Percentiles rank a stretch among this genome's conserved stretches.
Evolutionary conservation across 2,888 invertebrate species (phyloP).

Genomic region (Amiota mariae): DNA sequence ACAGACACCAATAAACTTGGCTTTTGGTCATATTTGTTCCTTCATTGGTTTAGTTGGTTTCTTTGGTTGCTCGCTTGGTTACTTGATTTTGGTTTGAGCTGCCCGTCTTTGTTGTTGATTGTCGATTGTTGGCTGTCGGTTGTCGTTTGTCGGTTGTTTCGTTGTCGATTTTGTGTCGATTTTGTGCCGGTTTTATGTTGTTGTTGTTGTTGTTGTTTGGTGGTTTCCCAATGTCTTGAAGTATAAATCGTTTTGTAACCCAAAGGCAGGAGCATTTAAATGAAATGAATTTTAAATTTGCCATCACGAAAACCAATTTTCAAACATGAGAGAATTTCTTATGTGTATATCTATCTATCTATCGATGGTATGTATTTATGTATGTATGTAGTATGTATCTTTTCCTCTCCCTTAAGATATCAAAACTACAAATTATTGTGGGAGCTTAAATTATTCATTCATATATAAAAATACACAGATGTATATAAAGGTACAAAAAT

Average conservation of each 20-base stretch:
- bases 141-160: slow-evolving; percentile 33
- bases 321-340: slow-evolving; percentile 27
- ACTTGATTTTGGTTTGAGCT: slow-evolving; percentile 30
- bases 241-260: slow-evolving; percentile 34
- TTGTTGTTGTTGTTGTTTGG: slow-evolving; percentile 16
- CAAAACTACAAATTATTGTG: slow-evolving; percentile 45
- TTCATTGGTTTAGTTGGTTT: background rate
- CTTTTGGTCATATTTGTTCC: background rate
- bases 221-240: slow-evolving; percentile 18
- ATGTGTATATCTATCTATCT: no score
- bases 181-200: no score
- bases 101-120: slow-evolving; percentile 19
- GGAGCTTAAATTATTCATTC: slow-evolving; percentile 9
- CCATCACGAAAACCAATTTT: slow-evolving; percentile 64
- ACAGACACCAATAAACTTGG: no score
- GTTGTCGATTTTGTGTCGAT: background rate
- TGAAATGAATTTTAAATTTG: slow-evolving; percentile 50
- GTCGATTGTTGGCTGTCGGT: slow-evolving; percentile 52
- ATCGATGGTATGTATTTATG: no score
- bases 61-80: background rate
- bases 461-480: no score
- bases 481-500: no score
- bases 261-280: slow-evolving; percentile 49
- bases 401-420: background rate
- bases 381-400: no score